Evolutionary conservation across 2,113 vertebrate species (phyloP), one percentile per base, ranked within the genome.

Genomic region (Pteronura brasiliensis): DNA sequence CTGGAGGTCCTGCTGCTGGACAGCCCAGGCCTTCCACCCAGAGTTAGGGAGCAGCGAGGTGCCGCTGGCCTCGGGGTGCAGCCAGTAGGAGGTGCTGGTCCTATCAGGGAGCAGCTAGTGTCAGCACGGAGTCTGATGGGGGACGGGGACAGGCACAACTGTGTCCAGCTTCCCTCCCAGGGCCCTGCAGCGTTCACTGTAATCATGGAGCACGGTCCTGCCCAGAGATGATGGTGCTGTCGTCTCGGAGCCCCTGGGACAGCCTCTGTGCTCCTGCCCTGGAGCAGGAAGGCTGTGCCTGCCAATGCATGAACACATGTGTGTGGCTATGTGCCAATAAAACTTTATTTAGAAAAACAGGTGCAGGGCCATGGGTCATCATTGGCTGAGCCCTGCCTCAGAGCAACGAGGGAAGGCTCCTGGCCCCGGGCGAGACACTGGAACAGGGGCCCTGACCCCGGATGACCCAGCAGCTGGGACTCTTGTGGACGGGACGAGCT

Each of bases 341-440:
- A 97, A 96, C 86, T 95, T 97, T 97, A 98, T 98, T 98, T 96
- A 97, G 95, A 97, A 95, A 97, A 97, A 97, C n/a, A 71, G 92
- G 92, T 1, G 0, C 42, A 59, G 69, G 52, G 47, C 67, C 0
- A 0, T 1, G 5, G 72, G 76, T 61, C 61, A 25, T 42, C 2
- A 0, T 34, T 47, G 12, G 47, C 74, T n/a, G 94, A 61, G 20
- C 31, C 63, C 71, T 76, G 71, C 72, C 49, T 12, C 36, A 17
- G 27, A 80, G 39, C 63, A 71, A 67, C 80, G 27, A 18, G 55
- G 31, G n/a, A 69, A 4, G 47, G 25, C 8, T 6, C 71, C 77
- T 15, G 63, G 65, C 39, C 76, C 49, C 1, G 0, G 71, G 34
- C 1, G 34, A 18, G 77, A 31, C 0, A 0, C 42, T 20, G 13